Conservation (phyloP, 2,113 vertebrate genomes). For the Bos indicus region DNA sequence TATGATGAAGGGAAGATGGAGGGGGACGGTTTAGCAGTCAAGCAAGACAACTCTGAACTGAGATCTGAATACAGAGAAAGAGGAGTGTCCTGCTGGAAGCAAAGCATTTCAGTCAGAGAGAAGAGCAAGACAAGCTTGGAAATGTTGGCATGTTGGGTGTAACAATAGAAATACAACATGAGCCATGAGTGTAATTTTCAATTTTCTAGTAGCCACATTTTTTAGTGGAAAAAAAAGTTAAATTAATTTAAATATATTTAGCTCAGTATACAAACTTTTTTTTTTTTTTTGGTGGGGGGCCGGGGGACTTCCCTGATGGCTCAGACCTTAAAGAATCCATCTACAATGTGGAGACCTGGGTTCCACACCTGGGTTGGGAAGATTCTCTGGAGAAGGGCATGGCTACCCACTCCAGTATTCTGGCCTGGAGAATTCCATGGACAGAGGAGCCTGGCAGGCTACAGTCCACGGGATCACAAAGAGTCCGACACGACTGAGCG, state of each 20-base stretch:
- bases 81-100: not conserved
- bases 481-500: not conserved
- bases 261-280: not conserved
- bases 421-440: not conserved
- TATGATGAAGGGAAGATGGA: not conserved
- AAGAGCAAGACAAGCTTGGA: not conserved
- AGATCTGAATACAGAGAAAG: not conserved
- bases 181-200: not conserved
- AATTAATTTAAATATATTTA: not conserved
- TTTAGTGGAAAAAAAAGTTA: not conserved
- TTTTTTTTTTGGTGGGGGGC: accelerated
- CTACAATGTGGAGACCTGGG: not conserved
- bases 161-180: not conserved
- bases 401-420: not conserved
- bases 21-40: not conserved
- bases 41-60: not conserved
- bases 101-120: not conserved
- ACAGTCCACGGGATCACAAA: not conserved
- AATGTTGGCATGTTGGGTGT: not conserved
- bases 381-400: not conserved
- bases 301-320: not conserved
- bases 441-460: not conserved
- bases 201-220: not conserved
- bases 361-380: not conserved
- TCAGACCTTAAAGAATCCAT: not conserved